Evolutionary conservation across 1,140 invertebrate genomes (phyloP).

Genomic region (Lordiphosa stackelbergi): DNA sequence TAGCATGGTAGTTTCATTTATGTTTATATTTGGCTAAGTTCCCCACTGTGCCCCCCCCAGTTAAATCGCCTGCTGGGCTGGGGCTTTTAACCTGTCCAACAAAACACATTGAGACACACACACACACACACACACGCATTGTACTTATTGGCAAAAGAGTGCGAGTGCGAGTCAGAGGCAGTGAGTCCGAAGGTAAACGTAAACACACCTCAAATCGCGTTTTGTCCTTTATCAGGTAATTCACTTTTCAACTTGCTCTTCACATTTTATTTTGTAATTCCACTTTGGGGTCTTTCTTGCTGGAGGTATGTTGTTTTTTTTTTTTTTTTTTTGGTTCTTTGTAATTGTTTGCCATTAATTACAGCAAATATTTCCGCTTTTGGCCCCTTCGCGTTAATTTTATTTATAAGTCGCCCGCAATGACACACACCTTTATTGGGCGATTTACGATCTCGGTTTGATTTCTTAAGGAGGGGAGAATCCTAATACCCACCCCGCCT

Average conservation of each 20-base stretch:
- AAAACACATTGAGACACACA: conserved; percentile 9
- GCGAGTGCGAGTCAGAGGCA: background rate
- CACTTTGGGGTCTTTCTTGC: conserved; percentile 32
- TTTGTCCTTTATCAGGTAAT: conserved; percentile 75
- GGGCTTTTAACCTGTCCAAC: conserved; percentile 42
- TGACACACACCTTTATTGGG: conserved; percentile 62
- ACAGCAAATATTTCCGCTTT: conserved; percentile 73
- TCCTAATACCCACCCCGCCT: conserved; percentile 25
- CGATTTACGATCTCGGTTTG: conserved; percentile 59
- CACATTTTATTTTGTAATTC: conserved; percentile 70
- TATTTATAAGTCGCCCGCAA: conserved; percentile 63
- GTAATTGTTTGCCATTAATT: conserved; percentile 76
- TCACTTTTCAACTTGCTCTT: conserved; percentile 72
- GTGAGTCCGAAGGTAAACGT: conserved; percentile 4
- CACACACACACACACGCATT: conserved; percentile 10
- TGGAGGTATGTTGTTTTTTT: too few relatives aligned
- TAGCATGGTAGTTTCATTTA: too few relatives aligned
- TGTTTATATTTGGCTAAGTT: too few relatives aligned
- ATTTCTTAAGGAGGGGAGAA: conserved; percentile 10
- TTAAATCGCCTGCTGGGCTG: conserved; percentile 41
- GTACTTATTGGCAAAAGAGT: conserved; percentile 8
- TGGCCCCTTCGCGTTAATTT: conserved; percentile 60
- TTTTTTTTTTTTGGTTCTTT: conserved; percentile 19
- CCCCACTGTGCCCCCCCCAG: conserved; percentile 34
- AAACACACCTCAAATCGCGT: conserved; percentile 71